A percentile compares a stretch with the other conserved stretches of the same genome.
phyloP scores from a whole-genome alignment of 2,113 vertebrate genomes.

The Panurus biarmicus region DNA sequence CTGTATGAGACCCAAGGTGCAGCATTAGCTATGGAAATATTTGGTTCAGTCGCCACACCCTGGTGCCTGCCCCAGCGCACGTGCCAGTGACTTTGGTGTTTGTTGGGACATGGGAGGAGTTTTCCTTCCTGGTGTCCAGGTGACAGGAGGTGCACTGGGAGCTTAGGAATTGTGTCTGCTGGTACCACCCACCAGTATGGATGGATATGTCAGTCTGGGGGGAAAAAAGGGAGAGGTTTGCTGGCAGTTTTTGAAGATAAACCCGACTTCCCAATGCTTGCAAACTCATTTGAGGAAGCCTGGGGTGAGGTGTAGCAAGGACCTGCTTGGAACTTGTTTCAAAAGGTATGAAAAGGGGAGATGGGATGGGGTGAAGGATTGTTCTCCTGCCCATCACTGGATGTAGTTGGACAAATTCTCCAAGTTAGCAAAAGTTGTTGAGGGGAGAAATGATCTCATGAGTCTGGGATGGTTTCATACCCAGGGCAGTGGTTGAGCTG shows the following conservation, averaged over 20 bases:
- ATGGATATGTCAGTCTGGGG: neutral
- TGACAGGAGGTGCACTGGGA: neutral
- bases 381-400: neutral
- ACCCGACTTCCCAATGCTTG: neutral
- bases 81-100: accelerated
- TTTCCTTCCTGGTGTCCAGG: neutral
- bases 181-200: accelerated
- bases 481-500: neutral
- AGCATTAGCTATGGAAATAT: neutral
- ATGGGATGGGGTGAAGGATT: neutral
- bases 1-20: neutral
- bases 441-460: accelerated
- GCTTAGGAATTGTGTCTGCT: neutral
- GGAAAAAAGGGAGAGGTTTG: neutral
- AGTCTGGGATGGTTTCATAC: accelerated
- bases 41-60: neutral
- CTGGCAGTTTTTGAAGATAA: neutral
- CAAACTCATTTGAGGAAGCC: accelerated
- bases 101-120: neutral
- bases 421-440: neutral
- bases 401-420: neutral
- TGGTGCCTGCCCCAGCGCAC: accelerated
- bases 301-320: neutral
- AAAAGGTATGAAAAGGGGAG: neutral
- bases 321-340: neutral